A percentile compares a stretch with the other conserved stretches of the same genome.
These are phyloP conservation scores for Napeogenes inachia DNA, from an alignment of 2,888 invertebrate species.

Conservation along the genomic window DNA sequence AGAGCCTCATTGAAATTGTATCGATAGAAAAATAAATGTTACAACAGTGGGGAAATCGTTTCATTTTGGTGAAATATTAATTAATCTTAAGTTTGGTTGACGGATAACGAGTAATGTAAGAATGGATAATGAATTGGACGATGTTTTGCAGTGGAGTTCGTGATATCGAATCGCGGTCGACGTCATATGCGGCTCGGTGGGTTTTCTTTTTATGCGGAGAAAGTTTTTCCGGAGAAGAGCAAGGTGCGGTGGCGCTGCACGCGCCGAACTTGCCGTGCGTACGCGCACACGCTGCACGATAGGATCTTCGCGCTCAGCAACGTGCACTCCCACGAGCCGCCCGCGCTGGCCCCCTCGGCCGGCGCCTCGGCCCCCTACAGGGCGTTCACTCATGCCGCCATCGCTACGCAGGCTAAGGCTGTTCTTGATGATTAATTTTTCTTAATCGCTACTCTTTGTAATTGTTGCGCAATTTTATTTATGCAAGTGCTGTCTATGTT, in stretches of 20 bases:
- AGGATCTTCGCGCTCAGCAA: slow-evolving; percentile 72
- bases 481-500: slow-evolving; percentile 1
- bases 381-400: slow-evolving; percentile 38
- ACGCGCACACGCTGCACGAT: slow-evolving; percentile 72
- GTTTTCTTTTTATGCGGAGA: slow-evolving; percentile 74
- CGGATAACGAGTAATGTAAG: slow-evolving; percentile 13
- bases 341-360: slow-evolving; percentile 38
- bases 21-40: slow-evolving; percentile 29
- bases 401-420: slow-evolving; percentile 53
- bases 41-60: neutral
- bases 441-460: neutral
- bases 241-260: slow-evolving; percentile 76
- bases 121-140: slow-evolving; percentile 45
- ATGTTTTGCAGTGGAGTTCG: slow-evolving; percentile 74
- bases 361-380: slow-evolving; percentile 39
- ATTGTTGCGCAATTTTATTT: slow-evolving; percentile 7
- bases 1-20: slow-evolving; percentile 66
- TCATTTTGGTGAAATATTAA: neutral
- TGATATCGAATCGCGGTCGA: slow-evolving; percentile 74
- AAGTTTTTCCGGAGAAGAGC: slow-evolving; percentile 72
- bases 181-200: slow-evolving; percentile 73
- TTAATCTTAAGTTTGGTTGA: neutral
- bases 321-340: slow-evolving; percentile 70
- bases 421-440: slow-evolving; percentile 54
- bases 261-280: slow-evolving; percentile 71